phyloP scores from a whole-genome alignment of 2,113 vertebrate species.

The Grantiella picta region DNA sequence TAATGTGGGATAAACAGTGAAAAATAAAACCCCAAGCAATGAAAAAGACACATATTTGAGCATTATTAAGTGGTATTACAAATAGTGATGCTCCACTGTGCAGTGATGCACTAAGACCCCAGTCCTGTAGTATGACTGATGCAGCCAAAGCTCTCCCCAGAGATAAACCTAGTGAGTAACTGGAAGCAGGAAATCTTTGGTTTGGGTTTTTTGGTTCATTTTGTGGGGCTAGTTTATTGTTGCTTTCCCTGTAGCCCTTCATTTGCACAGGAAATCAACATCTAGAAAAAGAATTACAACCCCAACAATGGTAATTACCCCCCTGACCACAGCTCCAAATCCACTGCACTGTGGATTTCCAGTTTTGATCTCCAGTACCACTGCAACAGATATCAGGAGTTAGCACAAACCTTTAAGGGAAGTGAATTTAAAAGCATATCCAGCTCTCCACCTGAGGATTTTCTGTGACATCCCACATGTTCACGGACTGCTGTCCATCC shows the following conservation, averaged over 20 bases:
- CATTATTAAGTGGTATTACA: not conserved
- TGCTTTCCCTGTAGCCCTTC: not conserved
- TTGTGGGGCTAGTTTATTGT: not conserved
- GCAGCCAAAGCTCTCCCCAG: not conserved
- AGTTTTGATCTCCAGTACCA: not conserved
- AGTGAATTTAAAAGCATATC: not conserved
- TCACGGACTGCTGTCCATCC: not conserved
- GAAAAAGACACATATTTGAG: not conserved
- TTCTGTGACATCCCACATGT: not conserved
- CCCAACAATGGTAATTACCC: not conserved
- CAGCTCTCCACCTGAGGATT: not conserved
- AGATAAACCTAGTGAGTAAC: not conserved
- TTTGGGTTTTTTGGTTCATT: not conserved
- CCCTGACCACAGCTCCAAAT: not conserved
- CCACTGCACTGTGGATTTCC: not conserved
- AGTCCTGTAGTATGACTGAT: not conserved
- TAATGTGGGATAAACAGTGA: constrained; percentile 15
- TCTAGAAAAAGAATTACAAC: not conserved
- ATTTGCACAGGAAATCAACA: not conserved
- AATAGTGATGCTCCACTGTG: fast-evolving
- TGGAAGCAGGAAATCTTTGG: fast-evolving
- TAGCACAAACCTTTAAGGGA: not conserved
- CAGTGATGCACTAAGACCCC: not conserved
- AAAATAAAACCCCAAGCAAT: constrained; percentile 38
- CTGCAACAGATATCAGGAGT: not conserved